A percentile compares a stretch with the other conserved stretches of the same genome.
phyloP scores from a whole-genome alignment of 1,140 invertebrate species.

The Macrosteles quadrilineatus region DNA sequence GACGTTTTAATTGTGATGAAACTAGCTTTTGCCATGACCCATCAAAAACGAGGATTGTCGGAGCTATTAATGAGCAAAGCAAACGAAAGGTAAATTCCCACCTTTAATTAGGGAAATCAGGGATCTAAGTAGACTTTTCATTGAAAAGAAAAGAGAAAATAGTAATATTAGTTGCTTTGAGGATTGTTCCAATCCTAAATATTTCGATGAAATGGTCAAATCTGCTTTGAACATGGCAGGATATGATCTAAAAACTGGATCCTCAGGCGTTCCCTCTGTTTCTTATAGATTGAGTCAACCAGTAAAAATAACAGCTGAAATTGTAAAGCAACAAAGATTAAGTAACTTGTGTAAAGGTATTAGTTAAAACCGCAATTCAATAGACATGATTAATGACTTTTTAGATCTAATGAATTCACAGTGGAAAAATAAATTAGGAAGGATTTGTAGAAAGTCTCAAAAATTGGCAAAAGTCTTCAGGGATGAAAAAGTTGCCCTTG shows the following conservation, averaged over 20 bases:
- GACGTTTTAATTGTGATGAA: no score
- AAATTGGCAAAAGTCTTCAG: background rate
- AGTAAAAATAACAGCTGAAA: background rate
- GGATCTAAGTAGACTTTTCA: background rate
- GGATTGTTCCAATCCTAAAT: background rate
- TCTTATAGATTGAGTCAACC: background rate
- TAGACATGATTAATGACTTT: background rate
- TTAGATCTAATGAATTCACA: background rate
- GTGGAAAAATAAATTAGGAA: background rate
- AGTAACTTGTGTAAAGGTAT: background rate
- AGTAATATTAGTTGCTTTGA: background rate
- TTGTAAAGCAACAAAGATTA: background rate
- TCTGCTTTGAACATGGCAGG: background rate
- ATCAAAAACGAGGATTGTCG: no score
- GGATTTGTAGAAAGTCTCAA: background rate
- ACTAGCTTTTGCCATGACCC: no score
- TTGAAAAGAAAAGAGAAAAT: background rate
- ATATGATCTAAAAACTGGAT: background rate
- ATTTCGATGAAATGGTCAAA: background rate
- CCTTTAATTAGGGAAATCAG: no score
- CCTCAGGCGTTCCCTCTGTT: background rate
- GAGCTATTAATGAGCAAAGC: no score
- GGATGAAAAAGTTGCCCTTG: background rate
- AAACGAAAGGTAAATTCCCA: no score
- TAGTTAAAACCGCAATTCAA: background rate